Evolutionary conservation across 2,113 vertebrate genomes (phyloP).

Genomic region (Phrynocephalus versicolor): DNA sequence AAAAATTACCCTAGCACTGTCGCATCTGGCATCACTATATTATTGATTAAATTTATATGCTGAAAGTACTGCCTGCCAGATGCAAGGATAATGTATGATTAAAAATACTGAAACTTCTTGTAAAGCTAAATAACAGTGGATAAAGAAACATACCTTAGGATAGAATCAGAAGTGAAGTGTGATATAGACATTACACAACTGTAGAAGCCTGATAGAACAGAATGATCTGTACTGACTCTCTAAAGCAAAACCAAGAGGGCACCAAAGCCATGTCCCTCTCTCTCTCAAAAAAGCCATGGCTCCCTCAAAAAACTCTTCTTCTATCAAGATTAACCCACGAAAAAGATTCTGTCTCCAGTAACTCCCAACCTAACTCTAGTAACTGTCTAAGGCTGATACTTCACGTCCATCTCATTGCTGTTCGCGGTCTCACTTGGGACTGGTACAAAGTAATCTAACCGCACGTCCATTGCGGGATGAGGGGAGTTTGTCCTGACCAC

Average conservation of each 20-base stretch:
- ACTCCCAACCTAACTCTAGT: too few species aligned
- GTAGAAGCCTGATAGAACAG: background rate
- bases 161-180: background rate
- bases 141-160: background rate
- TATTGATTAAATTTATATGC: background rate
- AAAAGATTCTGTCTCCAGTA: background rate
- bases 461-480: too few species aligned
- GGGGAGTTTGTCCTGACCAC: too few species aligned
- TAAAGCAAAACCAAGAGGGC: background rate
- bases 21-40: background rate
- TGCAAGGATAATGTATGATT: too few species aligned
- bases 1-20: background rate
- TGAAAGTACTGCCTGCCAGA: background rate
- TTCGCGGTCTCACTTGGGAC: too few species aligned
- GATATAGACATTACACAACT: background rate
- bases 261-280: background rate
- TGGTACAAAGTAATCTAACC: too few species aligned
- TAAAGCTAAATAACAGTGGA: background rate
- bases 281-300: background rate
- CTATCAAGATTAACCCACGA: background rate
- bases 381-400: background rate
- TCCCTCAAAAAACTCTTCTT: too few species aligned
- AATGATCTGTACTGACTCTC: background rate
- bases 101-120: background rate
- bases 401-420: too few species aligned